Evolutionary conservation across 2,113 vertebrate species (phyloP), one percentile per base, ranked within the genome.

Genomic region (Turdus rufiventris): DNA sequence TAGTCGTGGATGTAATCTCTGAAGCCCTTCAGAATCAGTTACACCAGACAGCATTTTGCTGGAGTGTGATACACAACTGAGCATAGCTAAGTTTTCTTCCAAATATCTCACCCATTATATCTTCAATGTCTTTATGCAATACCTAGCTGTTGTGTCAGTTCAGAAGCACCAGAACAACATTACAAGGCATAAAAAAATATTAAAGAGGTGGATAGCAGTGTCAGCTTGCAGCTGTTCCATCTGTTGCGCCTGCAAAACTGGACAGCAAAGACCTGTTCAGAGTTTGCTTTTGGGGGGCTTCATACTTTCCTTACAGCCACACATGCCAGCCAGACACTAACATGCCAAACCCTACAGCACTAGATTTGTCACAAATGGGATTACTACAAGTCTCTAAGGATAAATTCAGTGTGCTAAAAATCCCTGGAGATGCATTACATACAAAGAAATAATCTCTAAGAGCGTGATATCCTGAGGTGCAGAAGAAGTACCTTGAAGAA

Each of bases 311-410:
- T 43, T 76, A 60, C 0, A 2, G 34, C 12, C 38, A 79, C 26
- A 20, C 9, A 50, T 1, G 19, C 8, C 45, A 87, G 68, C 72
- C 38, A 13, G 26, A 74, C 21, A 10, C 20, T 34, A 85, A 26
- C 20, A 58, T 19, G 61, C 23, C 78, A 68, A 89, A 74, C 21
- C 43, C 60, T 42, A n/a, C 1, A 7, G 61, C 65, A 74, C 43
- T 15, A 93, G 43, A 61, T 48, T 60, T 85, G 53, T 82, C 71
- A 75, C 75, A 93, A 78, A 72, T 20, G 16, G 11, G 48, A 82
- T 61, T 74, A 66, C 33, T 75, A 85, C 18, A 26, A 66, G 42
- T 40, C 17, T 48, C 29, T 60, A 78, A 68, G 50, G 40, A 85
- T 36, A 92, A 71, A 75, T n/a, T 80, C 28, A 61, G 38, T 25